Conservation (phyloP, 1,140 invertebrate genomes). For the Oedothorax gibbosus region DNA sequence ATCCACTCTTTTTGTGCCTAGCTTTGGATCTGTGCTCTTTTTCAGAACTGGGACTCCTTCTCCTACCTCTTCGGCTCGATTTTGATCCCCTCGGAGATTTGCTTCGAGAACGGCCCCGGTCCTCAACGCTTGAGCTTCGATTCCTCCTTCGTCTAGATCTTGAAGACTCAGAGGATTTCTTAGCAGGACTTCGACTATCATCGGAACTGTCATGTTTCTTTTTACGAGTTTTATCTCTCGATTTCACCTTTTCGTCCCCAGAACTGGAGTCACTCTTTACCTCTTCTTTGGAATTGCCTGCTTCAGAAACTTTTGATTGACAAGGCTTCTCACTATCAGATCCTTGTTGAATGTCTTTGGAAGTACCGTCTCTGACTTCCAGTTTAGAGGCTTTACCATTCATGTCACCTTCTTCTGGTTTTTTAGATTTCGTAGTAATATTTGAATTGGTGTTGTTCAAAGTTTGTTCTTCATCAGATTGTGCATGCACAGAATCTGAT, state of each 20-base stretch:
- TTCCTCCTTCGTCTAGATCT: background rate
- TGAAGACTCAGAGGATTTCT: background rate
- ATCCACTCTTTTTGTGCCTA: background rate
- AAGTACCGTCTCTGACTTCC: background rate
- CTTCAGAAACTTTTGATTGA: background rate
- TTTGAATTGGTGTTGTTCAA: background rate
- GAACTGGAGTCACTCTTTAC: no score
- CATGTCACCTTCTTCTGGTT: no score
- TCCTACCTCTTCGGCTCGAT: background rate
- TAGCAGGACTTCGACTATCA: conserved; percentile 4
- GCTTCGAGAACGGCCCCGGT: background rate
- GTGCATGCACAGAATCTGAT: background rate
- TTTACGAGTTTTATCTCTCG: background rate
- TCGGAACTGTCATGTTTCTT: background rate
- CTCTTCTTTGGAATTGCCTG: background rate
- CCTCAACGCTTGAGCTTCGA: background rate
- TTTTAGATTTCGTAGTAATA: no score
- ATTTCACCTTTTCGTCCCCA: background rate
- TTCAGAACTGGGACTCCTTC: conserved; percentile 1
- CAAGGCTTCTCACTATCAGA: background rate
- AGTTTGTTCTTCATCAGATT: background rate
- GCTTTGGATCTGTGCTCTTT: background rate
- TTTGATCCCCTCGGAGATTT: background rate
- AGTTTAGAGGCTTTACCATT: no score
- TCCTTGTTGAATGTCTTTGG: background rate